A percentile compares a stretch with the other conserved stretches of the same genome.
Conservation (phyloP, 2,113 vertebrate species). For the Lagopus leucura region DNA sequence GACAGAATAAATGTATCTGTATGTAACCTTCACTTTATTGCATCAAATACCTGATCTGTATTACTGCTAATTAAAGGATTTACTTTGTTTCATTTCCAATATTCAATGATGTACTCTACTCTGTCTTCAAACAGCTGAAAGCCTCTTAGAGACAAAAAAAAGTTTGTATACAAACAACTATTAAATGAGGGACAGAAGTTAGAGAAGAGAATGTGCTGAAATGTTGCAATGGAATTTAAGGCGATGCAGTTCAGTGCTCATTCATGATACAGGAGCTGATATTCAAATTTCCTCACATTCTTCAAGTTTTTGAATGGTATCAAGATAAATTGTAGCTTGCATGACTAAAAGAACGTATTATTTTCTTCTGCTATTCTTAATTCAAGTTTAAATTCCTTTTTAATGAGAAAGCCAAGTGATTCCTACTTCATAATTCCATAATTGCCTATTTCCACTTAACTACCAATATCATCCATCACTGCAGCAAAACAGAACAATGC, state of each 20-base stretch:
- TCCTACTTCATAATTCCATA: neutral
- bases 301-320: neutral
- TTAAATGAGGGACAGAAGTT: neutral
- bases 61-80: neutral
- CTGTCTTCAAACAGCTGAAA: neutral
- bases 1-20: neutral
- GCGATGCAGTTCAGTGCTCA: neutral
- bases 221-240: neutral
- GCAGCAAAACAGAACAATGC: neutral
- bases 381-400: neutral
- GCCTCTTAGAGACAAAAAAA: neutral
- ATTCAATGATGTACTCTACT: neutral
- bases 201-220: neutral
- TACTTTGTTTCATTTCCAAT: neutral
- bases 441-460: neutral
- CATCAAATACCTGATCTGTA: neutral
- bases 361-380: constrained; percentile 13
- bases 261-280: neutral
- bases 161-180: neutral
- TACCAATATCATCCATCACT: neutral
- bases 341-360: neutral
- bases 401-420: neutral
- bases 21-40: neutral
- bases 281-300: neutral
- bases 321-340: neutral